Percentiles rank a stretch among this genome's conserved stretches.
These are phyloP conservation scores for Novumbra hubbsi DNA, from an alignment of 2,797 vertebrate genomes.

Conservation along the genomic window DNA sequence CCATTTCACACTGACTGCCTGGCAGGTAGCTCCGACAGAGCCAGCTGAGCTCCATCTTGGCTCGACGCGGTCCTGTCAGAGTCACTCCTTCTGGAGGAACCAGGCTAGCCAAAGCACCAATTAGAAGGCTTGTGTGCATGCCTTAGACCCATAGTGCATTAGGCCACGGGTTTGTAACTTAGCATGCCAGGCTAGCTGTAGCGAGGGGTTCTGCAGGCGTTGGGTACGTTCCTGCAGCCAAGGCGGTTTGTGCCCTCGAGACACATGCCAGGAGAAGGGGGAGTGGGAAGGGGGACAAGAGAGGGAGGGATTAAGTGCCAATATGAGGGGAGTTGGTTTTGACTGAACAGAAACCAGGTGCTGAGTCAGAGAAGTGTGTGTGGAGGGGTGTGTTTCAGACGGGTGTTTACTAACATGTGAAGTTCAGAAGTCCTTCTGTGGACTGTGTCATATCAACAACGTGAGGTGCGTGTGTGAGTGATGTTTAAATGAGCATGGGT, in stretches of 20 bases:
- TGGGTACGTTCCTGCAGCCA: neutral
- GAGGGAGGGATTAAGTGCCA: neutral
- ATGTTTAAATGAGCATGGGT: too few relatives aligned
- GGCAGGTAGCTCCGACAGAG: neutral
- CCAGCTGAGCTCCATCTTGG: constrained; percentile 1
- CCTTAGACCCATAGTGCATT: neutral
- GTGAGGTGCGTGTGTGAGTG: constrained; percentile 10
- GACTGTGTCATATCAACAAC: neutral
- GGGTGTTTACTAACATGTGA: too few relatives aligned
- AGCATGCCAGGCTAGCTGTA: neutral
- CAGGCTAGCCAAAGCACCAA: neutral
- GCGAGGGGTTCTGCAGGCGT: neutral
- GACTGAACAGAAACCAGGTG: neutral
- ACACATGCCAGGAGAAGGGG: neutral
- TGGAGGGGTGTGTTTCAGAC: neutral
- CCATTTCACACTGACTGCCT: constrained; percentile 12
- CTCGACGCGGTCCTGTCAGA: neutral
- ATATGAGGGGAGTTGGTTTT: neutral
- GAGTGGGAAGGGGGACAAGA: neutral
- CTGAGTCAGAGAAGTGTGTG: neutral
- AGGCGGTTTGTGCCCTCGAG: neutral
- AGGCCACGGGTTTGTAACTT: neutral
- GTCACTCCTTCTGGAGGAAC: neutral
- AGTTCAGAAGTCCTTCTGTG: too few relatives aligned
- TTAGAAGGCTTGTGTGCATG: neutral